Evolutionary conservation across 2,113 vertebrate species (phyloP).

Genomic region (Oceanodroma tethys): DNA sequence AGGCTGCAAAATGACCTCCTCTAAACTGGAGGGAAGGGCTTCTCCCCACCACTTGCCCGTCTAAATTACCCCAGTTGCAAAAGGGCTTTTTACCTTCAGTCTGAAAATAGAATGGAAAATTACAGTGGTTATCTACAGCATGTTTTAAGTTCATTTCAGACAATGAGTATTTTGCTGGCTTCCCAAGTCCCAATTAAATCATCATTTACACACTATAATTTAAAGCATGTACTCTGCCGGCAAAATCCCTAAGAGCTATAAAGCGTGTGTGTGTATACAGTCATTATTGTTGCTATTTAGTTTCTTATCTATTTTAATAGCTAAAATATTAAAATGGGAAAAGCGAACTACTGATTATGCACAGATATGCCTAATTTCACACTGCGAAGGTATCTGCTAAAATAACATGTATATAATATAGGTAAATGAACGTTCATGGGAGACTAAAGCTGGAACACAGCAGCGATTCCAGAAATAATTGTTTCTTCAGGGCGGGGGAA

Average conservation of each 20-base stretch:
- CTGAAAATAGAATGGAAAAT: constrained; percentile 3
- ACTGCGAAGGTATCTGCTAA: neutral
- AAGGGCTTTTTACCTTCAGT: neutral
- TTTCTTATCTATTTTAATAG: constrained; percentile 10
- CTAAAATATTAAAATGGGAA: constrained; percentile 20
- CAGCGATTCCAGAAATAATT: constrained; percentile 21
- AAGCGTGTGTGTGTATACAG: neutral
- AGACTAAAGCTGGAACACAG: constrained; percentile 9
- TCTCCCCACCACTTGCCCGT: neutral
- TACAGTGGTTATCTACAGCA: neutral
- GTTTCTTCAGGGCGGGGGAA: neutral
- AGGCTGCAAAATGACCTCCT: neutral
- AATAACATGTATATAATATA: neutral
- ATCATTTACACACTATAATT: neutral
- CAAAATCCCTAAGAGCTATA: neutral
- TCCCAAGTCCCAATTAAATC: constrained; percentile 3
- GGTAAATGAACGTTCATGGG: neutral
- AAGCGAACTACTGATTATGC: constrained; percentile 23
- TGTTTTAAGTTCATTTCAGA: constrained; percentile 5
- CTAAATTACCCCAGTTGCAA: neutral
- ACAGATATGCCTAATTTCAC: constrained; percentile 1
- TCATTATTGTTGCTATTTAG: neutral
- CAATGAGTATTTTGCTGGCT: neutral
- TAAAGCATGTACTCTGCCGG: neutral
- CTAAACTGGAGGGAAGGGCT: neutral